A percentile compares a stretch with the other conserved stretches of the same genome.
Conservation (phyloP, 2,113 vertebrate genomes). For the Amblyopsis rosae region DNA sequence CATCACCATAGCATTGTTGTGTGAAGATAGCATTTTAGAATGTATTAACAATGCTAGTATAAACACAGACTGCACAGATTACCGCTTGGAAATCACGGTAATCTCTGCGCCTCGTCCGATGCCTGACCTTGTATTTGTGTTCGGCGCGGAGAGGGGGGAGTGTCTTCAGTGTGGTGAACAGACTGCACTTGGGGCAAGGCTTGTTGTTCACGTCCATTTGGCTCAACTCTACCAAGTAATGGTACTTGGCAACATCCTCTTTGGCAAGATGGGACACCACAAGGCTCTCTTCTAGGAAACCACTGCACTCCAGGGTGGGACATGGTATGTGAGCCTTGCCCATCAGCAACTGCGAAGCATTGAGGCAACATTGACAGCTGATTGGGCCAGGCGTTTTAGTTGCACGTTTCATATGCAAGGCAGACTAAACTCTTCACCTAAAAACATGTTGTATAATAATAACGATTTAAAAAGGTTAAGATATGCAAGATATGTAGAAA, state of each 20-base stretch:
- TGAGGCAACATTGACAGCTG: slow-evolving; percentile 1
- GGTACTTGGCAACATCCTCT: slow-evolving; percentile 91
- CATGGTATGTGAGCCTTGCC: slow-evolving; percentile 88
- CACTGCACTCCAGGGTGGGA: slow-evolving; percentile 92
- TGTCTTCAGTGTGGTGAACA: slow-evolving; percentile 91
- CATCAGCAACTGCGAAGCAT: slow-evolving; percentile 81
- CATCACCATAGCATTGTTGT: too few species aligned
- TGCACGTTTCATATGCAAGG: too few species aligned
- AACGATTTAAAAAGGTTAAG: too few species aligned
- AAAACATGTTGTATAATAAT: too few species aligned
- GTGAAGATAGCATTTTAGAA: neutral
- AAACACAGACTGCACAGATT: neutral
- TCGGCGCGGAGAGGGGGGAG: slow-evolving; percentile 83
- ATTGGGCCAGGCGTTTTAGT: neutral
- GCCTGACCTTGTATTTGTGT: slow-evolving; percentile 94
- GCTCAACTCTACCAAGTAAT: slow-evolving; percentile 94
- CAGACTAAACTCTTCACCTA: too few species aligned
- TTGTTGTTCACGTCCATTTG: slow-evolving; percentile 94
- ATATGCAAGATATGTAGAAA: too few species aligned
- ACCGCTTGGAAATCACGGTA: too few species aligned
- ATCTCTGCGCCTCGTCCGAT: neutral
- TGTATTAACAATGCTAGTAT: neutral
- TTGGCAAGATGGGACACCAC: slow-evolving; percentile 85
- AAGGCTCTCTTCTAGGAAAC: slow-evolving; percentile 88
- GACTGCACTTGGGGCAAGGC: slow-evolving; percentile 95